Conservation (phyloP, 2,888 invertebrate genomes). For the Ormyrus rosae region DNA sequence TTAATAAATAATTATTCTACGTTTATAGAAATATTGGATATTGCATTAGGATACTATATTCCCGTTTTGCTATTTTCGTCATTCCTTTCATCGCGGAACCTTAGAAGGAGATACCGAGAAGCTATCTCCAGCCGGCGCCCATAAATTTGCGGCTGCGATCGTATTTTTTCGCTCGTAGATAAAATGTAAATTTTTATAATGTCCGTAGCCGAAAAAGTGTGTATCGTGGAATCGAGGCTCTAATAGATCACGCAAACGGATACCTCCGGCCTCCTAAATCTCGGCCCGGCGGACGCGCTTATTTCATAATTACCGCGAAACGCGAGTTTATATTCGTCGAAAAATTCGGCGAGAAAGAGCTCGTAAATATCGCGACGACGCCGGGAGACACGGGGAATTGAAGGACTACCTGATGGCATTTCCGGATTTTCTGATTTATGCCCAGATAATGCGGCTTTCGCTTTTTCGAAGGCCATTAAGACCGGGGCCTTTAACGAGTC, state of each 20-base stretch:
- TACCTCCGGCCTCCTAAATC: slow-evolving; percentile 34
- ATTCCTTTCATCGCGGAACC: neutral
- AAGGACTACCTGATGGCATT: slow-evolving; percentile 50
- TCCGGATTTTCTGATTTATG: slow-evolving; percentile 58
- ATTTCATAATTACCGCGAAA: slow-evolving; percentile 51
- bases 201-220: neutral
- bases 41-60: neutral
- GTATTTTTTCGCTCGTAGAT: slow-evolving; percentile 36
- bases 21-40: slow-evolving; percentile 3
- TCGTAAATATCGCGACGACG: slow-evolving; percentile 44
- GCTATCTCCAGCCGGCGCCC: slow-evolving; percentile 17
- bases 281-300: neutral
- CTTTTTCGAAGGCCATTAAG: slow-evolving; percentile 27
- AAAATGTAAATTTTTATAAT: slow-evolving; percentile 55
- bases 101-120: too few species aligned
- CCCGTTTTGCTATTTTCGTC: slow-evolving; percentile 35
- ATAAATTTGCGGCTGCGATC: slow-evolving; percentile 49
- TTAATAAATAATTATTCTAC: slow-evolving; percentile 12
- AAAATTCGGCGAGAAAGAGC: slow-evolving; percentile 38
- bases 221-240: slow-evolving; percentile 22
- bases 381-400: slow-evolving; percentile 13
- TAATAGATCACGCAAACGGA: slow-evolving; percentile 47
- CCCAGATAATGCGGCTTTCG: slow-evolving; percentile 41
- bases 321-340: slow-evolving; percentile 24
- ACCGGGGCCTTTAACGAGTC: slow-evolving; percentile 34